Base-by-base conservation (phyloP, 1,140 invertebrate genomes). In the Pogonomyrmex californicus region DNA sequence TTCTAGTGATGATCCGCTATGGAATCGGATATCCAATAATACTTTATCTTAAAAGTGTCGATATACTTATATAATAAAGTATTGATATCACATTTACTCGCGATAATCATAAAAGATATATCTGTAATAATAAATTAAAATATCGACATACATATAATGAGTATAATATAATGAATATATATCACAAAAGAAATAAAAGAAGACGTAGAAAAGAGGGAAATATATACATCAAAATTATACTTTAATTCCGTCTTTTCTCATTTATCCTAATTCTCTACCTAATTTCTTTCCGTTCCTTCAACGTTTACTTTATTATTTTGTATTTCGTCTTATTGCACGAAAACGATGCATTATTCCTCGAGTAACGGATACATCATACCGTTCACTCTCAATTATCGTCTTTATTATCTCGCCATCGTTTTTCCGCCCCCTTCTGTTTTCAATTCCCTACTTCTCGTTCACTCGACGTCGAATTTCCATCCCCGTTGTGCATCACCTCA, bases 391-490 rank as follows among this genome's bases (percentile, higher is more conserved):
- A 30, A 41, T 41, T 68, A 68, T 56, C 63, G 12, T n/a, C 23
- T 36, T 47, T 44, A 71, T 71, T 82, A 63, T 68, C 23, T 3
- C 30, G 44, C 58, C 47, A 81, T 71, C 44, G 41, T 63, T 82
- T 71, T 71, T 58, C 66, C 10, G 30, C 41, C 23, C 41, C 58
- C 51, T 33, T 36, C 30, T 33, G 33, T 73, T 82, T 83, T 75
- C 58, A 73, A 60, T 73, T 56, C 17, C 23, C 41, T 12, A 9
- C 23, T 47, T 60, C n/a, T 17, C 51, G 54, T n/a, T 73, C 54
- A 49, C 73, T 75, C 30, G 36, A 62, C 54, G 23, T 83, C 51
- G 17, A 83, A 60, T 83, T 83, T 73, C 41, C 41, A 41, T 10
- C 54, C 54, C 41, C 7, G 49, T 17, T 36, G 68, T 75, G 68